phyloP scores from a whole-genome alignment of 2,797 vertebrate genomes.

The Lates japonicus region DNA sequence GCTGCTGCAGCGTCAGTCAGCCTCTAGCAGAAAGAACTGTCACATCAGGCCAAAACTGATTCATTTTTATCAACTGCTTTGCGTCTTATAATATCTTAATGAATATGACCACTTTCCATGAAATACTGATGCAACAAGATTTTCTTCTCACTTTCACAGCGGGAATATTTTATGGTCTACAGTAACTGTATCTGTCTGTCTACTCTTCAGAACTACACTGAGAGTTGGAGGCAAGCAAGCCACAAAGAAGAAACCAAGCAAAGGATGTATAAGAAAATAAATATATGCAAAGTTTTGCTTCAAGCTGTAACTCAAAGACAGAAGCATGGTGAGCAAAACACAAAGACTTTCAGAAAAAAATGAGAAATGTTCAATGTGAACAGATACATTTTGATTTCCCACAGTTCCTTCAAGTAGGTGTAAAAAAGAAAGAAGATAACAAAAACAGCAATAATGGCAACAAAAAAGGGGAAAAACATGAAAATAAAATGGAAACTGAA shows the following conservation, averaged over 20 bases:
- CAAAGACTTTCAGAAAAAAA: not conserved
- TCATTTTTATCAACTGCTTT: not conserved
- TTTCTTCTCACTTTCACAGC: not conserved
- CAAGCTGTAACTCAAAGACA: too few species aligned
- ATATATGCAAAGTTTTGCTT: not conserved
- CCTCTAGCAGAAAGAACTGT: not conserved
- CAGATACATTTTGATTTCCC: slow-evolving; percentile 3
- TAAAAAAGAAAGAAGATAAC: not conserved
- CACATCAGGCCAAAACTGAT: not conserved
- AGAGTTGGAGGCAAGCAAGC: too few species aligned
- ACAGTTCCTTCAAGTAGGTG: not conserved
- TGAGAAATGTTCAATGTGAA: slow-evolving; percentile 36
- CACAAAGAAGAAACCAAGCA: not conserved
- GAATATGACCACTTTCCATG: not conserved
- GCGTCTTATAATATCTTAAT: too few species aligned
- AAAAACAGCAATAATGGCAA: not conserved
- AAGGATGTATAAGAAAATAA: not conserved
- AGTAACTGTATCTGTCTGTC: not conserved
- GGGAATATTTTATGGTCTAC: not conserved
- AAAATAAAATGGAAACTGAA: not conserved
- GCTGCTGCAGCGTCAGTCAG: not conserved
- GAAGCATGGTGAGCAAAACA: not conserved
- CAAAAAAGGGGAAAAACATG: not conserved
- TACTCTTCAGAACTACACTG: too few species aligned
- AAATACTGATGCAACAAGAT: not conserved